phyloP scores from a whole-genome alignment of 2,797 vertebrate species.

The Gallinago solitaria region DNA sequence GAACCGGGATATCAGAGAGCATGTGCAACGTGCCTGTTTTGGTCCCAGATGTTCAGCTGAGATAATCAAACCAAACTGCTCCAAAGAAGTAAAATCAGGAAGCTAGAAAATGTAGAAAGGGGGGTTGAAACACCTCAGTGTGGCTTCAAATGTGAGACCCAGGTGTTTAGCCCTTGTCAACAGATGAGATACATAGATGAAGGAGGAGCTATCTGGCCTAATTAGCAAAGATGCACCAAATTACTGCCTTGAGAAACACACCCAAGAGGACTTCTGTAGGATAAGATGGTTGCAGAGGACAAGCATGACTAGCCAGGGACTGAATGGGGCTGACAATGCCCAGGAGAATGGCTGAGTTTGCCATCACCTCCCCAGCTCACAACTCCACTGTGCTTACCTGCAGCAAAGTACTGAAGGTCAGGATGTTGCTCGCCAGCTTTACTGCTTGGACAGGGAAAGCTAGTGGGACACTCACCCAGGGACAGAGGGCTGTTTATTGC shows the following conservation, averaged over 20 bases:
- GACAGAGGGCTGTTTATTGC: neutral
- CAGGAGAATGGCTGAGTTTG: neutral
- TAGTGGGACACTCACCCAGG: neutral
- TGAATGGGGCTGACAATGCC: neutral
- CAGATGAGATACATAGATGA: neutral
- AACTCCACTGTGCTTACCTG: neutral
- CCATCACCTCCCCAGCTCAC: too few relatives aligned
- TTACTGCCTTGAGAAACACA: neutral
- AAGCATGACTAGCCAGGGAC: neutral
- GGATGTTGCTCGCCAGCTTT: neutral
- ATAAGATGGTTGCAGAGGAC: neutral
- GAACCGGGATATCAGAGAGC: neutral
- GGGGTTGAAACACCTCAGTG: too few relatives aligned
- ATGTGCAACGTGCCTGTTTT: accelerated
- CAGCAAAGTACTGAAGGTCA: neutral
- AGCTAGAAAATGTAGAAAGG: neutral
- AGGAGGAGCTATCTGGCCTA: neutral
- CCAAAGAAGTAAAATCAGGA: neutral
- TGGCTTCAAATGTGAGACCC: neutral
- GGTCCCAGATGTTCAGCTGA: neutral
- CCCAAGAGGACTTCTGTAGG: neutral
- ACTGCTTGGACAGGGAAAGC: neutral
- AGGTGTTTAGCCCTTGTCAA: neutral
- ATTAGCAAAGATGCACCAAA: neutral
- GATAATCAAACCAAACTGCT: neutral